These are phyloP conservation scores for Anagyrus pseudococci DNA, from an alignment of 2,888 invertebrate genomes.

Conservation along the genomic window DNA sequence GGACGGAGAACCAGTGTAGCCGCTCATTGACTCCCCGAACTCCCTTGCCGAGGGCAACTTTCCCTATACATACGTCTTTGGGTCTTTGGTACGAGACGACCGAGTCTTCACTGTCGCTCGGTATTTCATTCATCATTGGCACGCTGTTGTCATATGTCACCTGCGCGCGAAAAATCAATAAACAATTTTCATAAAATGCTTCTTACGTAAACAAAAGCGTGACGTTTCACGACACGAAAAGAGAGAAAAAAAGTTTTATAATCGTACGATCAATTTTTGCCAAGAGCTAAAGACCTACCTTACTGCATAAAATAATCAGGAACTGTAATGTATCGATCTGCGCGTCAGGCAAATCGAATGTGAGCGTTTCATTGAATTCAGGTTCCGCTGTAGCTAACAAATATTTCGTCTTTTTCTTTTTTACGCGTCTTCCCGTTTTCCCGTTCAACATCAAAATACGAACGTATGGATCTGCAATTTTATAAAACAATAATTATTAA, in stretches of 20 bases:
- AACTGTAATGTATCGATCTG: constrained; percentile 60
- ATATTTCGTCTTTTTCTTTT: constrained; percentile 59
- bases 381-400: constrained; percentile 52
- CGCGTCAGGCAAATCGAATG: constrained; percentile 58
- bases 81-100: constrained; percentile 49
- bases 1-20: constrained; percentile 58
- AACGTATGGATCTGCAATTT: constrained; percentile 59
- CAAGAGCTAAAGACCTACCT: constrained; percentile 44
- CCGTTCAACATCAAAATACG: constrained; percentile 60
- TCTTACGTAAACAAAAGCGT: not conserved
- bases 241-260: not conserved
- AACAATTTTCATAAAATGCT: not conserved
- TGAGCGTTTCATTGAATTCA: constrained; percentile 62
- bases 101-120: constrained; percentile 57
- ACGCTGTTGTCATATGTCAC: constrained; percentile 23
- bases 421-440: constrained; percentile 58
- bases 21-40: constrained; percentile 56
- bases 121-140: constrained; percentile 42
- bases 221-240: not conserved
- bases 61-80: constrained; percentile 54
- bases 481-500: not conserved
- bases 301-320: constrained; percentile 56
- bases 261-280: not conserved
- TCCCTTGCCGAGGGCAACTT: constrained; percentile 59
- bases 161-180: too few species aligned